Evolutionary conservation across 2,888 invertebrate genomes (phyloP).

Genomic region (Synanthedon myopaeformis): DNA sequence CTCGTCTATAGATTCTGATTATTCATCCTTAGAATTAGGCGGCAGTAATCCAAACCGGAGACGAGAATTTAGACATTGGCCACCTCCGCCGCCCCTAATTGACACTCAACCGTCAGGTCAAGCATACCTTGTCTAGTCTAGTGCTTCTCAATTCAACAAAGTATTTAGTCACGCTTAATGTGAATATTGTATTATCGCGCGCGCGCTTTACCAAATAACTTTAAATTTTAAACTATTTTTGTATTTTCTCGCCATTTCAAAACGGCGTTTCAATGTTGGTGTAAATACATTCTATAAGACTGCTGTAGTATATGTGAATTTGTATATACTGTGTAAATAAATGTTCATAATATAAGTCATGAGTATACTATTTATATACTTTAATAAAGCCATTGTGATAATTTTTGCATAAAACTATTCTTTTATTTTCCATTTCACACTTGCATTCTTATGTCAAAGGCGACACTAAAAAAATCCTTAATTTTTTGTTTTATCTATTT

Average conservation of each 20-base stretch:
- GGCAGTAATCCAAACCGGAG: slow-evolving; percentile 53
- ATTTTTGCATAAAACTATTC: slow-evolving; percentile 53
- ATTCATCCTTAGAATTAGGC: slow-evolving; percentile 82
- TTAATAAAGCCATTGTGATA: slow-evolving; percentile 72
- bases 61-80: slow-evolving; percentile 59
- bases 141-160: slow-evolving; percentile 33
- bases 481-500: too few relatives aligned
- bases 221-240: slow-evolving; percentile 65
- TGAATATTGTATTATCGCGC: slow-evolving; percentile 56
- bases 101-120: slow-evolving; percentile 59
- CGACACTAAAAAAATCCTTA: too few relatives aligned
- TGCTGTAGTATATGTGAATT: slow-evolving; percentile 68
- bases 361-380: slow-evolving; percentile 71
- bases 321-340: slow-evolving; percentile 66
- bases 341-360: slow-evolving; percentile 64
- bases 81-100: slow-evolving; percentile 54
- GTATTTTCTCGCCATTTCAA: slow-evolving; percentile 59
- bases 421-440: slow-evolving; percentile 24
- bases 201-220: slow-evolving; percentile 67
- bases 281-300: slow-evolving; percentile 71
- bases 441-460: neutral
- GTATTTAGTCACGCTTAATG: slow-evolving; percentile 60
- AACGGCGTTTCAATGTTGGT: slow-evolving; percentile 53
- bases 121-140: slow-evolving; percentile 65
- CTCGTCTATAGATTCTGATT: slow-evolving; percentile 90